phyloP scores from a whole-genome alignment of 2,797 vertebrate genomes.

The Orestias chungarensis region DNA sequence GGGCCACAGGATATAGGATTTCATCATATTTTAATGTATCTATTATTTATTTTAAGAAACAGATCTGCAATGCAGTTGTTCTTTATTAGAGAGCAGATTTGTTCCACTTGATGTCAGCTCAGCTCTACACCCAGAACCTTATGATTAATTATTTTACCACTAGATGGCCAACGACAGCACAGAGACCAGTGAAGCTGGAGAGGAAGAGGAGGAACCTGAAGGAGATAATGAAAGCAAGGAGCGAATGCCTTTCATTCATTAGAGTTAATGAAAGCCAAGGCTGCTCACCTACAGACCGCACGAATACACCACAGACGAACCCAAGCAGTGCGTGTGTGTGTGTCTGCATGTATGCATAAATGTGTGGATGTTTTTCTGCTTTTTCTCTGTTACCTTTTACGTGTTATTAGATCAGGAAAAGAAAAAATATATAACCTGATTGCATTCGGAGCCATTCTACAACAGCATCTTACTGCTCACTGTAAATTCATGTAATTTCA shows the following conservation, averaged over 20 bases:
- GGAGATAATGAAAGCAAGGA: slow-evolving; percentile 97
- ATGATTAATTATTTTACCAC: slow-evolving; percentile 35
- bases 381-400: slow-evolving; percentile 67
- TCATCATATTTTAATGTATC: slow-evolving; percentile 46
- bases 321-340: slow-evolving; percentile 78
- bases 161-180: slow-evolving; percentile 99
- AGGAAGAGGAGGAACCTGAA: slow-evolving; percentile 97
- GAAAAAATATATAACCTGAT: slow-evolving; percentile 34
- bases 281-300: slow-evolving; percentile 41
- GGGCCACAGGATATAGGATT: slow-evolving; percentile 5
- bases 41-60: slow-evolving; percentile 25
- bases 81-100: slow-evolving; percentile 6
- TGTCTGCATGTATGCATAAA: slow-evolving; percentile 52
- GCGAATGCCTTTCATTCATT: slow-evolving; percentile 98
- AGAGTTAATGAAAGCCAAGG: slow-evolving; percentile 42
- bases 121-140: slow-evolving; percentile 5
- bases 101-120: neutral
- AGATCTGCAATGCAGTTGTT: slow-evolving; percentile 11
- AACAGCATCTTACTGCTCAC: slow-evolving; percentile 71
- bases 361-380: slow-evolving; percentile 72
- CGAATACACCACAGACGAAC: slow-evolving; percentile 62
- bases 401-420: slow-evolving; percentile 79
- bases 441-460: slow-evolving; percentile 74
- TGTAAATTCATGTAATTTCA: slow-evolving; percentile 72
- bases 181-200: slow-evolving; percentile 97